Evolutionary conservation across 2,797 vertebrate genomes (phyloP).

Genomic region (Meda fulgida): DNA sequence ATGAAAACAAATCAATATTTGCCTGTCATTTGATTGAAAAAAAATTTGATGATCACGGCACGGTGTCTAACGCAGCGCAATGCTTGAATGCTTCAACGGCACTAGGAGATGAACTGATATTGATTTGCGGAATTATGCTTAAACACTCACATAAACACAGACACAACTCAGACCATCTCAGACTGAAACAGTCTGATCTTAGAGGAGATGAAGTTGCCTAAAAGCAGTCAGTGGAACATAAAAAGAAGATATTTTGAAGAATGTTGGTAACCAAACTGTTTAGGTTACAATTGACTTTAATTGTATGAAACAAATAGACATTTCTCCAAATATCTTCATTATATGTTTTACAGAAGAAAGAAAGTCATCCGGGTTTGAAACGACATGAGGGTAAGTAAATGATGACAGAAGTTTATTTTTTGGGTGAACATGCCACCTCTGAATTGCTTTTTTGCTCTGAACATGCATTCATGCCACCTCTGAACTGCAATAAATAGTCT

Average conservation of each 20-base stretch:
- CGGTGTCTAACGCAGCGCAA: not conserved
- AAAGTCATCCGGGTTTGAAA: not conserved
- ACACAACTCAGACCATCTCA: constrained; percentile 8
- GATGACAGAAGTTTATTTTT: not conserved
- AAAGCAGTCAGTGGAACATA: not conserved
- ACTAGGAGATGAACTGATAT: constrained; percentile 36
- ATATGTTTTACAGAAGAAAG: not conserved
- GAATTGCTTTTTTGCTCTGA: no score
- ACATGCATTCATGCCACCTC: not conserved
- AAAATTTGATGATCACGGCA: not conserved
- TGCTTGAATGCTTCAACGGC: constrained; percentile 27
- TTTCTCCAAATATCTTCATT: not conserved
- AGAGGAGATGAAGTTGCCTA: not conserved
- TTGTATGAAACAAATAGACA: not conserved
- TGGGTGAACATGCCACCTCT: not conserved
- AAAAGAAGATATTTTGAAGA: not conserved
- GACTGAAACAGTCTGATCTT: not conserved
- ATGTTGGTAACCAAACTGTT: not conserved
- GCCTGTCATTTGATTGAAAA: constrained; percentile 24
- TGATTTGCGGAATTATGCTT: constrained; percentile 39
- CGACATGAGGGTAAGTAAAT: not conserved
- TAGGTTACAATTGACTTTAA: not conserved
- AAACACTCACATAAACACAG: not conserved
- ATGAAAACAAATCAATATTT: constrained; percentile 59
- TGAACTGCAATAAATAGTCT: not conserved